Conservation (phyloP, 2,797 vertebrate genomes). For the Parauchenoglanis punctatus region DNA sequence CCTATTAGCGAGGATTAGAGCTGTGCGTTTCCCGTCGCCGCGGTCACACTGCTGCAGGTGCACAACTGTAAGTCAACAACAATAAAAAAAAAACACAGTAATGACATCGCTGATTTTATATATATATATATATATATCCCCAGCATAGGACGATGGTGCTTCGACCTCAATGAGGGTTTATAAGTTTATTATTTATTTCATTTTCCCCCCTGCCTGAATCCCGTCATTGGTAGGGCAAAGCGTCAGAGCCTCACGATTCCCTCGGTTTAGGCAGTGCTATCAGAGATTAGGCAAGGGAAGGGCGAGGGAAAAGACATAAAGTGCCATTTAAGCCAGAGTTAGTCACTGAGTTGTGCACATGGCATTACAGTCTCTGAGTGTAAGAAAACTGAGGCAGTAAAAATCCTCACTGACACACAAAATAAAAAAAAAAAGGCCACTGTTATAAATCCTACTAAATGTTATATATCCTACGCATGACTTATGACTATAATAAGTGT, state of each 20-base stretch:
- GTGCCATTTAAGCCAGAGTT: background rate
- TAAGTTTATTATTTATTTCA: conserved; percentile 44
- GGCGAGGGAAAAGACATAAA: conserved; percentile 14
- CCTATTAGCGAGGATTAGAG: conserved; percentile 82
- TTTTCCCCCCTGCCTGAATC: background rate
- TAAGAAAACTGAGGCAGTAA: too few relatives aligned
- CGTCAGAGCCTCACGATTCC: background rate
- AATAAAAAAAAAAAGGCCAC: background rate
- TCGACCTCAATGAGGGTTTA: conserved; percentile 46
- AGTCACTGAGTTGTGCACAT: background rate
- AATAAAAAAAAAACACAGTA: conserved; percentile 51
- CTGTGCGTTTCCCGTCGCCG: conserved; percentile 64
- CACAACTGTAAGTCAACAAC: conserved; percentile 68
- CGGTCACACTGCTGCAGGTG: conserved; percentile 73
- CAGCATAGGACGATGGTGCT: background rate
- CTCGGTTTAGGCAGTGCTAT: conserved; percentile 7
- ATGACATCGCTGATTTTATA: conserved; percentile 52
- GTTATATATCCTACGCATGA: background rate
- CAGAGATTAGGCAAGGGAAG: conserved; percentile 21
- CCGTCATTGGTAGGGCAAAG: conserved; percentile 5
- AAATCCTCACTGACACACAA: background rate
- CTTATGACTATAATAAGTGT: background rate
- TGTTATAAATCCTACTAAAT: background rate
- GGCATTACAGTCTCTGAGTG: background rate
- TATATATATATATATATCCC: background rate